Evolutionary conservation across 2,888 invertebrate genomes (phyloP).

Genomic region (Ophonus ardosiacus): DNA sequence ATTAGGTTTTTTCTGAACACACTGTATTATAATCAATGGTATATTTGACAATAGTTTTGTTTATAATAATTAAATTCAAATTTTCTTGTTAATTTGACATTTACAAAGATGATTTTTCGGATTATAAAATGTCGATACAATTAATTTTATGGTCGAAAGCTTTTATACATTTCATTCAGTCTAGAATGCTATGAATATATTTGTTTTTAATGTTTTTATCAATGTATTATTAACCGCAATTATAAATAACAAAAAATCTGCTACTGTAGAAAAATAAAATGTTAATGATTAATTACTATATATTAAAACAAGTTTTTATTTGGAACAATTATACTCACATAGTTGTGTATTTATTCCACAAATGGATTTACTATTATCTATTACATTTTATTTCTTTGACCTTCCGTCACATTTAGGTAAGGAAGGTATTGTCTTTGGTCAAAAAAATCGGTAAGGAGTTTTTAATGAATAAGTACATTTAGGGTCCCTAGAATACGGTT

Average conservation of each 20-base stretch:
- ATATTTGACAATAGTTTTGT: background rate
- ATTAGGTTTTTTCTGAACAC: too few species aligned
- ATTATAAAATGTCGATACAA: background rate
- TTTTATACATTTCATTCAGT: background rate
- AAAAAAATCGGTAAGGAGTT: too few species aligned
- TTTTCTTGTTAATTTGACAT: background rate
- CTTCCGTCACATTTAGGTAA: too few species aligned
- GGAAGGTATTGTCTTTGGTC: too few species aligned
- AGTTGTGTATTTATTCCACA: background rate
- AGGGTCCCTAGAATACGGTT: too few species aligned
- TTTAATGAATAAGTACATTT: too few species aligned
- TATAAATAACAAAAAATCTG: conserved; percentile 21
- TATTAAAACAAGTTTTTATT: conserved; percentile 8
- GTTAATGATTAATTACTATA: conserved; percentile 6
- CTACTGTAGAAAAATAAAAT: conserved; percentile 12
- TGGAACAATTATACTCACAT: conserved; percentile 14
- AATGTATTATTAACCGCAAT: background rate
- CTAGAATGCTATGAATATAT: background rate
- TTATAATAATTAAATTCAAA: background rate
- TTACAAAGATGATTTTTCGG: background rate
- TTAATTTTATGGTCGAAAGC: conserved; percentile 13
- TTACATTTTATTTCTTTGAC: too few species aligned
- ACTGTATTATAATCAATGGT: background rate
- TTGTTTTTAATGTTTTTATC: conserved; percentile 4
- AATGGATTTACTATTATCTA: conserved; percentile 1